Base-by-base conservation (phyloP, 2,113 vertebrate species). In the Aspiorhynchus laticeps region DNA sequence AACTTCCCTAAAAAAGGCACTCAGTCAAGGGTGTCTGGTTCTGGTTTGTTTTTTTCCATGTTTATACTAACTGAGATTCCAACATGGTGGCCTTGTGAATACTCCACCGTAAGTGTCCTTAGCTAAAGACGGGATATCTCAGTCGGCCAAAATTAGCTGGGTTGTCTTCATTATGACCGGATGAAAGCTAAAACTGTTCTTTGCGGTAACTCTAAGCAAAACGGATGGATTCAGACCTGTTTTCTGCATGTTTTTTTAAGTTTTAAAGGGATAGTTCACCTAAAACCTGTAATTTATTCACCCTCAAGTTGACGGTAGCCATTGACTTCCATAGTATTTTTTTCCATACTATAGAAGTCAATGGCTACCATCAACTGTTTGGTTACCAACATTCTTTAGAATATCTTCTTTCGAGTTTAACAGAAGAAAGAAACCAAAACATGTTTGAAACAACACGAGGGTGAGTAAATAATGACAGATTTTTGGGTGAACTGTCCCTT, bases 61-160 rank as follows among this genome's bases (percentile, higher is more conserved):
- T 82, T 82, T 82, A 67, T 38, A 67, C 80, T 81, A 81, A 81
- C 51, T 31, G 80, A 82, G 38, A 82, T 82, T 67, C 80, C 80
- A 82, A 61, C 59, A 46, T 14, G 80, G 61, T 82, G 80, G 41
- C 80, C 80, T 67, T 48, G 38, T 61, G 33, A 80, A 77, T 17
- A 15, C 74, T 77, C 14, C n/a, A 46, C 43, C 38, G 12, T 56
- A 63, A 41, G 53, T 28, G n/a, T 65, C 79, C n/a, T 26, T 65
- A 28, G 15, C 46, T 33, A 17, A 53, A 78, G 48, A 33, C 5
- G 48, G 28, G 48, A 51, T 31, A 11, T 78, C 76, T 78, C 48
- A 78, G 76, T 53, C 48, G 24, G 76, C 48, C 76, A 33, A 78
- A 78, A 78, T 53, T 33, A 78, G 76, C 46, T 53, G 28, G 9